Conservation (phyloP, 2,797 vertebrate species). For the Tangara arthus region DNA sequence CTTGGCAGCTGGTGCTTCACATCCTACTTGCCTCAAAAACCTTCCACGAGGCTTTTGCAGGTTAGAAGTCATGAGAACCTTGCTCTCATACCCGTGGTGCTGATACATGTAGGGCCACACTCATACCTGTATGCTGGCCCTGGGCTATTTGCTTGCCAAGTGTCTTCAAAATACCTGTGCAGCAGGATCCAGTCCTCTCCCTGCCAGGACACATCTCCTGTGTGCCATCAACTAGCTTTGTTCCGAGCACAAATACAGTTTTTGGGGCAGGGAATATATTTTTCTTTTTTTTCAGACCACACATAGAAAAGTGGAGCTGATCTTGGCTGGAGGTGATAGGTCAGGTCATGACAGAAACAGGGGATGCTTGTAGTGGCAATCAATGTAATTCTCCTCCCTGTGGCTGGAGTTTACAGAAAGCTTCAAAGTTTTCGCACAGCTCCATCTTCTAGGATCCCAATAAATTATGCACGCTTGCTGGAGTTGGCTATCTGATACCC, state of each 20-base stretch:
- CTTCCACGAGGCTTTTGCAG: background rate
- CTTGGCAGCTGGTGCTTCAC: background rate
- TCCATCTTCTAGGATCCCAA: accelerated
- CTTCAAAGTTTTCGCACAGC: background rate
- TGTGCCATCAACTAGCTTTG: background rate
- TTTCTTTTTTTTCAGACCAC: background rate
- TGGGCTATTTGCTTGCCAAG: background rate
- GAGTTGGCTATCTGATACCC: background rate
- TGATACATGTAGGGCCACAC: background rate
- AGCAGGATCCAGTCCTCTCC: background rate
- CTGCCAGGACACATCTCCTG: background rate
- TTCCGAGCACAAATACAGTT: background rate
- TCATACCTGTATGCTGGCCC: accelerated
- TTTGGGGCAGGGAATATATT: background rate
- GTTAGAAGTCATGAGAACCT: background rate
- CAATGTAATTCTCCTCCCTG: background rate
- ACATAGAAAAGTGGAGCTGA: background rate
- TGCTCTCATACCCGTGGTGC: background rate
- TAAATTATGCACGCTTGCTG: background rate
- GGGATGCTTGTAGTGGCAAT: background rate
- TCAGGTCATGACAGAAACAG: background rate
- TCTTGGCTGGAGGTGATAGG: background rate
- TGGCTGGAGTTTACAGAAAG: background rate
- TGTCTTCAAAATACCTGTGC: background rate
- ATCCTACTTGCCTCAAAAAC: background rate